Conservation (phyloP, 2,888 invertebrate species). For the Oligia strigilis region DNA sequence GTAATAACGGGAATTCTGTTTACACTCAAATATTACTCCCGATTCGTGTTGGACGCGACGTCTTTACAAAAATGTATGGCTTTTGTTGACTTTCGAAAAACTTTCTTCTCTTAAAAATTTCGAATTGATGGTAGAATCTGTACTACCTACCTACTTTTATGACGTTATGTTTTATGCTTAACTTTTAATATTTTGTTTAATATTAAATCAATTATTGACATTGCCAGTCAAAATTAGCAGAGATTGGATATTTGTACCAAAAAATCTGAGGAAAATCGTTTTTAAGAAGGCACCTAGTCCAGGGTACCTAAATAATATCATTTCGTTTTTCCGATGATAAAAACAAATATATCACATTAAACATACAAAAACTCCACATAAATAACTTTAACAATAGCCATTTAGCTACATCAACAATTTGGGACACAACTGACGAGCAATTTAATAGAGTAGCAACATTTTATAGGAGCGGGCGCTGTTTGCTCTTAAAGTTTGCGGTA, state of each 20-base stretch:
- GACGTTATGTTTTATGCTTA: not conserved
- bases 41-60: constrained; percentile 18
- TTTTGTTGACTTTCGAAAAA: constrained; percentile 14
- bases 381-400: constrained; percentile 17
- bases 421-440: constrained; percentile 73
- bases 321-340: not conserved
- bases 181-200: not conserved
- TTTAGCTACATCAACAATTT: constrained; percentile 42
- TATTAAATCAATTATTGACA: not conserved
- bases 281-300: not conserved
- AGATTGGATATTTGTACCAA: not conserved
- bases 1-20: constrained; percentile 50
- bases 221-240: constrained; percentile 9
- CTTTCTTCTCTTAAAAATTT: constrained; percentile 1
- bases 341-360: constrained; percentile 8
- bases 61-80: constrained; percentile 15
- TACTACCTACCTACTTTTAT: not conserved
- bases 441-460: constrained; percentile 73
- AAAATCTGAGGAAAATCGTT: not conserved
- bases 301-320: not conserved
- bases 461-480: constrained; percentile 73
- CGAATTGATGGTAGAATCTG: not conserved
- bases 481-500: constrained; percentile 79
- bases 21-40: constrained; percentile 49
- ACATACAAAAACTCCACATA: not conserved